A percentile compares a stretch with the other conserved stretches of the same genome.
Conservation (phyloP, 2,888 invertebrate species). For the Norana najaformis region DNA sequence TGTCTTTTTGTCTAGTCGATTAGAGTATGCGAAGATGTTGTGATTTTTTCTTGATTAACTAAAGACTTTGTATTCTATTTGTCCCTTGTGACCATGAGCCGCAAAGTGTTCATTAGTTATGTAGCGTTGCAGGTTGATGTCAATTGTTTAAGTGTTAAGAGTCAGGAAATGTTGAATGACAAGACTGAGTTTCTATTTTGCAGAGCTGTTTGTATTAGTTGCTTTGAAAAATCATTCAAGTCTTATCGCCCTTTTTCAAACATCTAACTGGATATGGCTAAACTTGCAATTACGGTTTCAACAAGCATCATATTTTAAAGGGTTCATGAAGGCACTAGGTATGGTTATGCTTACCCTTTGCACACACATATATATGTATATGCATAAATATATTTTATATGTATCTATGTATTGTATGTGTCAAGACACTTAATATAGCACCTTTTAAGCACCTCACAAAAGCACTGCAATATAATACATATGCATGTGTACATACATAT, state of each 20-base stretch:
- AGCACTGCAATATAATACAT: too few relatives aligned
- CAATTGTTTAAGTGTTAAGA: background rate
- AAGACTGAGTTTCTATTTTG: conserved; percentile 10
- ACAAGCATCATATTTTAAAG: background rate
- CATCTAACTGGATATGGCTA: background rate
- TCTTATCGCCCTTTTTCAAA: background rate
- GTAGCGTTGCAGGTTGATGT: background rate
- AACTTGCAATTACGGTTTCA: background rate
- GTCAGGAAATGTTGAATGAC: background rate
- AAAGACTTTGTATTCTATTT: background rate
- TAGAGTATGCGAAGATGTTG: background rate
- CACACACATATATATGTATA: too few relatives aligned
- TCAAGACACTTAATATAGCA: too few relatives aligned
- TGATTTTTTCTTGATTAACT: background rate
- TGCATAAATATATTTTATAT: too few relatives aligned
- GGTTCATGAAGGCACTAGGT: too few relatives aligned
- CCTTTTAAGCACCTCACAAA: too few relatives aligned
- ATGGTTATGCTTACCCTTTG: background rate
- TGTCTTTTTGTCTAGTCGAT: conserved; percentile 5
- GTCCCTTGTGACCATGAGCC: conserved; percentile 1
- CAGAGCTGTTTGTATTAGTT: background rate
- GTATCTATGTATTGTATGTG: too few relatives aligned
- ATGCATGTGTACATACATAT: too few relatives aligned
- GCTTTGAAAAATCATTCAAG: background rate
- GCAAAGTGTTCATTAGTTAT: background rate